Evolutionary conservation across 2,888 invertebrate species (phyloP), one percentile per base, ranked within the genome.

Genomic region (Vannuccia rotundouncinata): DNA sequence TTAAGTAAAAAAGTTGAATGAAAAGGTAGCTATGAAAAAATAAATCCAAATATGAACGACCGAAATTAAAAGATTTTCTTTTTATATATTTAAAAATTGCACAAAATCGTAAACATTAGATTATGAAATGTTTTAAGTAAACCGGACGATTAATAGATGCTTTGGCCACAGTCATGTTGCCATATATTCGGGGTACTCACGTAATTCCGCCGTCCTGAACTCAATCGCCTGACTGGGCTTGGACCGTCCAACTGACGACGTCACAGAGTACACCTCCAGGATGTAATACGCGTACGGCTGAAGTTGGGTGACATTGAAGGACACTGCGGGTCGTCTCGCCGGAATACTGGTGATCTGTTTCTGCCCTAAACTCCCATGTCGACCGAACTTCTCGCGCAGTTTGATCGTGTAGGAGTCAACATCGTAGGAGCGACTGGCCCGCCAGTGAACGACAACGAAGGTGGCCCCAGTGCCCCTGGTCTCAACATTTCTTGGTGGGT

Each of bases 281-380:
- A 66, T 27, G 66, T 66, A 66, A 27, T 66, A 66, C 22, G 66
- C 25, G 66, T 66, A 66, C 10, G 66, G 66, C 22, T 5, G 2
- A 2, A 66, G 66, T 5, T 27, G 22, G 22, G 66, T 66, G 22
- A 66, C 66, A 66, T 66, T 66, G 66, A 13, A 66, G 22, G 22
- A 5, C 10, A 66, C 66, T 22, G 13, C 66, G 66, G 66, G 66
- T 22, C 66, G 5, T 22, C 66, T 17, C 2, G 66, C 66, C 22
- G 66, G 66, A 66, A 66, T 66, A 66, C 66, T 66, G 66, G 66
- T 66, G 22, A 66, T 5, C 22, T 66, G 66, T 22, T 66, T 66
- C 10, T 27, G 66, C 22, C 66, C 66, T 2, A 66, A 27, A 22
- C 22, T 22, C 22, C 66, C 66, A 27, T 66, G 66, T 5, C 66